Evolutionary conservation across 2,888 invertebrate species (phyloP).

Genomic region (Oscheius sp.): DNA sequence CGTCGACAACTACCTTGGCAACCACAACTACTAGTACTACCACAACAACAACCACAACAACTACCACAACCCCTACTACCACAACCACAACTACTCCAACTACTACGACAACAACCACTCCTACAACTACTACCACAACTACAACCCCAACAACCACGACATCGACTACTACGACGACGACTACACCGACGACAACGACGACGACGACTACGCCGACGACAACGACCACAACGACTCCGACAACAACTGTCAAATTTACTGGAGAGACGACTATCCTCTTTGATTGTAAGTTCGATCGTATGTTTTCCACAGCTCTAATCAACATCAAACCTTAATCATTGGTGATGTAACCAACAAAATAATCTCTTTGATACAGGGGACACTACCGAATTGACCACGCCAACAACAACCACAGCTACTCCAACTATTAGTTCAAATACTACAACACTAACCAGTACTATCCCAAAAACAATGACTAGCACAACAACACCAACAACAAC

Average conservation of each 20-base stretch:
- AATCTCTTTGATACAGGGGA: neutral
- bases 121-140: neutral
- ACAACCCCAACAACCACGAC: neutral
- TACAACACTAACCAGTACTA: neutral
- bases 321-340: too few species aligned
- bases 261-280: constrained; percentile 17
- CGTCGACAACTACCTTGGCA: neutral
- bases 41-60: neutral
- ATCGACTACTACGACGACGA: neutral
- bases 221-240: neutral
- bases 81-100: neutral
- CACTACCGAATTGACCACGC: constrained; percentile 1
- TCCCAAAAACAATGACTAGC: neutral
- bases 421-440: too few species aligned
- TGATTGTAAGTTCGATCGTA: constrained; percentile 13
- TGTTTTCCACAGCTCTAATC: neutral
- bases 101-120: neutral
- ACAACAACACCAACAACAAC: neutral
- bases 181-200: neutral
- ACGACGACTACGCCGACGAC: neutral
- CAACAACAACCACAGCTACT: constrained; percentile 14
- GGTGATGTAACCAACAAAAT: neutral
- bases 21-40: neutral
- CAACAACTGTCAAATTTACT: constrained; percentile 1
- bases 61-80: neutral